A percentile compares a stretch with the other conserved stretches of the same genome.
Evolutionary conservation across 1,140 invertebrate species (phyloP).

Genomic region (Drosophila gunungcola): DNA sequence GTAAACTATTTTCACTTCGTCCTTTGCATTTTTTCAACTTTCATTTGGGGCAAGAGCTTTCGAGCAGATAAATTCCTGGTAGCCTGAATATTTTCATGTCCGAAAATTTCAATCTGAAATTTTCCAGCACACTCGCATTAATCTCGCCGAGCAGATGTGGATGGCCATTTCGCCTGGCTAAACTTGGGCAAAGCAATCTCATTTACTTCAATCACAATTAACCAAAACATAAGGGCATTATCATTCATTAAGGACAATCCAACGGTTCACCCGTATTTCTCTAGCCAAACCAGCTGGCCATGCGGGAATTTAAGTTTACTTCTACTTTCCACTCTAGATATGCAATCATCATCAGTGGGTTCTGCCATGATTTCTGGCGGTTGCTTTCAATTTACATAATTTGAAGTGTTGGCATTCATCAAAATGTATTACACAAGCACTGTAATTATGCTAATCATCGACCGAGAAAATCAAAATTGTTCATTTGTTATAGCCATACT

Average conservation of each 20-base stretch:
- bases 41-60: background rate
- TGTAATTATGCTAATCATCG: constrained; percentile 49
- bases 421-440: constrained; percentile 16
- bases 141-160: constrained; percentile 20
- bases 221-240: constrained; percentile 42
- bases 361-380: constrained; percentile 13
- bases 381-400: constrained; percentile 39
- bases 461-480: constrained; percentile 32
- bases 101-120: constrained; percentile 31
- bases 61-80: constrained; percentile 17
- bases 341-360: constrained; percentile 34
- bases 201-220: constrained; percentile 50
- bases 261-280: background rate
- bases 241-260: constrained; percentile 17
- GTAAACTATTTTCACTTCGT: constrained; percentile 35
- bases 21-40: constrained; percentile 15
- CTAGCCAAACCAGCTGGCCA: constrained; percentile 5
- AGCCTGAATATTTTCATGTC: constrained; percentile 26
- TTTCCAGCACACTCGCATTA: constrained; percentile 11
- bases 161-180: constrained; percentile 13
- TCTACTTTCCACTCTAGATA: constrained; percentile 8
- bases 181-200: constrained; percentile 18
- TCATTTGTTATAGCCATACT: background rate
- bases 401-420: constrained; percentile 30
- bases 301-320: background rate